These are phyloP conservation scores for Agrotis clavis DNA, from an alignment of 2,888 invertebrate species.

Conservation along the genomic window DNA sequence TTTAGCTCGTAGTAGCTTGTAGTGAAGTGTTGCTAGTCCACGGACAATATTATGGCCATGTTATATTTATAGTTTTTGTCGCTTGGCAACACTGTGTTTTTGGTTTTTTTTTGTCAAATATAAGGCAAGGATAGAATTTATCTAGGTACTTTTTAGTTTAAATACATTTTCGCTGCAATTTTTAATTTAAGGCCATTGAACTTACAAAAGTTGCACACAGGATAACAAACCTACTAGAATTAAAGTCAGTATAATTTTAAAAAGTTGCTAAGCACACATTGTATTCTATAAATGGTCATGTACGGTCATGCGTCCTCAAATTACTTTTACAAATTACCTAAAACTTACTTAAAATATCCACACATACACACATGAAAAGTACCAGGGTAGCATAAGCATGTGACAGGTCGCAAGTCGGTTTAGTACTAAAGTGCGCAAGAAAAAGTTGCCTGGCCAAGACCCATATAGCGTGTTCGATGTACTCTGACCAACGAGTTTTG, in stretches of 20 bases:
- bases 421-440: slow-evolving; percentile 85
- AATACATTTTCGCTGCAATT: too few species aligned
- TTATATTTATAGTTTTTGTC: slow-evolving; percentile 9
- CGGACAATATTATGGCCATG: slow-evolving; percentile 12
- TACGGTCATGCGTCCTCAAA: background rate
- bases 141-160: too few species aligned
- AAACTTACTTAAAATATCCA: slow-evolving; percentile 15
- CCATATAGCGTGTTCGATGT: slow-evolving; percentile 84
- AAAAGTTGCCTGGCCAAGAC: slow-evolving; percentile 91
- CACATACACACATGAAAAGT: slow-evolving; percentile 45
- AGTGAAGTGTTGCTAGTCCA: slow-evolving; percentile 36
- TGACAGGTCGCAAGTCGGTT: slow-evolving; percentile 79
- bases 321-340: background rate
- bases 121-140: too few species aligned
- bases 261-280: background rate
- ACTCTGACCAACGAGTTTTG: slow-evolving; percentile 79
- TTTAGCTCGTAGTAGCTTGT: slow-evolving; percentile 46
- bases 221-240: too few species aligned
- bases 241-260: too few species aligned
- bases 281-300: background rate
- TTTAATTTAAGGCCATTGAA: too few species aligned
- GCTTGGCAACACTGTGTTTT: slow-evolving; percentile 24
- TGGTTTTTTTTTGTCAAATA: background rate
- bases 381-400: slow-evolving; percentile 81
- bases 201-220: too few species aligned